Conservation (phyloP, 2,888 invertebrate species). For the Drosophila buzzatii region DNA sequence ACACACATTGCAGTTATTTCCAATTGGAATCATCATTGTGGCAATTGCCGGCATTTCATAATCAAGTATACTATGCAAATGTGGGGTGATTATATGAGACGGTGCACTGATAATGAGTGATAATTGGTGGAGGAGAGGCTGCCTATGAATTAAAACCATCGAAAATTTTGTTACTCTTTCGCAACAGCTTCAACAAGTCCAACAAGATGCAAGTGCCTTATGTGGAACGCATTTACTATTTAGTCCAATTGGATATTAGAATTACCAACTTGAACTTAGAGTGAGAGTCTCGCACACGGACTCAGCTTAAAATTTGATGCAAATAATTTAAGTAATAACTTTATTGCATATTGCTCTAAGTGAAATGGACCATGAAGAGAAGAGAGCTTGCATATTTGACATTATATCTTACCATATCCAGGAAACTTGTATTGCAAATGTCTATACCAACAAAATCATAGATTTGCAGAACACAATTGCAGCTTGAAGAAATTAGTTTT, state of each 20-base stretch:
- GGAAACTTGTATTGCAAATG: background rate
- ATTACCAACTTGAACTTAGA: background rate
- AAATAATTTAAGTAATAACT: background rate
- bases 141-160: background rate
- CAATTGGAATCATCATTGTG: constrained; percentile 9
- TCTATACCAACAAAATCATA: background rate
- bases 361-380: background rate
- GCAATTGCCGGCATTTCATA: constrained; percentile 49
- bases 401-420: background rate
- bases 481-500: background rate
- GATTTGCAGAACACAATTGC: background rate
- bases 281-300: background rate
- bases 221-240: constrained; percentile 14
- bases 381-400: background rate
- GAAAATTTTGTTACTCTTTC: background rate
- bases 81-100: constrained; percentile 3
- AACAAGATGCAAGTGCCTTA: background rate
- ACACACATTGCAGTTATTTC: constrained; percentile 1
- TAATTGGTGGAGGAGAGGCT: background rate
- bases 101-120: background rate
- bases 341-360: background rate
- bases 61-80: constrained; percentile 9
- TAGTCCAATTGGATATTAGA: constrained; percentile 2
- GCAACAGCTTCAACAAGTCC: background rate
- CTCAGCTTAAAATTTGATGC: background rate